A percentile compares a stretch with the other conserved stretches of the same genome.
phyloP scores from a whole-genome alignment of 2,797 vertebrate genomes.

The Spea hammondii region DNA sequence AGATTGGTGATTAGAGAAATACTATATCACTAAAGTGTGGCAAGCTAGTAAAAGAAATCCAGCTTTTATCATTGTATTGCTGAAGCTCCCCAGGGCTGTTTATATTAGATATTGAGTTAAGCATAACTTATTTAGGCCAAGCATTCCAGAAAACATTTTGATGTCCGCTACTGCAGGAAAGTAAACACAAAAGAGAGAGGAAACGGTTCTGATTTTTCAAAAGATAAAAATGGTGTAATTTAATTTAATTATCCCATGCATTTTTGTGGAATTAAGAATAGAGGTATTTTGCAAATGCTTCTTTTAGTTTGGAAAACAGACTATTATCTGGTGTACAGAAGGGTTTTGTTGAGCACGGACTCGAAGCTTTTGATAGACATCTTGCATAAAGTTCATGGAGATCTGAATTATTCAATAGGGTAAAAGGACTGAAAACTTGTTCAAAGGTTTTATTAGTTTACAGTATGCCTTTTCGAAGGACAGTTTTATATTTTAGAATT shows the following conservation, averaged over 20 bases:
- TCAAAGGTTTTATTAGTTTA: neutral
- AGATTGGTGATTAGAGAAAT: conserved; percentile 83
- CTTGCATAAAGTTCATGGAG: neutral
- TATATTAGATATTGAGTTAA: conserved; percentile 87
- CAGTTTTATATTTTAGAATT: no score
- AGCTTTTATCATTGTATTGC: conserved; percentile 76
- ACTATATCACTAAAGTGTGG: conserved; percentile 81
- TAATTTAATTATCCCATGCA: conserved; percentile 72
- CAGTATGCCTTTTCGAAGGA: neutral
- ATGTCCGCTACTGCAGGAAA: conserved; percentile 78
- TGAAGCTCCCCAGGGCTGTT: conserved; percentile 75
- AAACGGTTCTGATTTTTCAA: conserved; percentile 74
- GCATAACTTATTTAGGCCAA: conserved; percentile 81
- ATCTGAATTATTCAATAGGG: neutral
- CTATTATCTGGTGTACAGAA: conserved; percentile 7
- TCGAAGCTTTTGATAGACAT: neutral
- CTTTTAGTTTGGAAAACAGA: conserved; percentile 59
- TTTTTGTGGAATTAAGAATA: conserved; percentile 67
- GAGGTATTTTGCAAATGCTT: conserved; percentile 66
- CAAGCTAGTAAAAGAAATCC: conserved; percentile 77
- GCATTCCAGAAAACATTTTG: conserved; percentile 80
- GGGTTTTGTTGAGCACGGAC: neutral
- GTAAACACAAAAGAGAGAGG: conserved; percentile 74
- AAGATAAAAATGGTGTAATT: conserved; percentile 78
- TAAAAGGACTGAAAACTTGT: no score